Evolutionary conservation across 2,797 vertebrate genomes (phyloP).

Genomic region (Microtus obscurus): DNA sequence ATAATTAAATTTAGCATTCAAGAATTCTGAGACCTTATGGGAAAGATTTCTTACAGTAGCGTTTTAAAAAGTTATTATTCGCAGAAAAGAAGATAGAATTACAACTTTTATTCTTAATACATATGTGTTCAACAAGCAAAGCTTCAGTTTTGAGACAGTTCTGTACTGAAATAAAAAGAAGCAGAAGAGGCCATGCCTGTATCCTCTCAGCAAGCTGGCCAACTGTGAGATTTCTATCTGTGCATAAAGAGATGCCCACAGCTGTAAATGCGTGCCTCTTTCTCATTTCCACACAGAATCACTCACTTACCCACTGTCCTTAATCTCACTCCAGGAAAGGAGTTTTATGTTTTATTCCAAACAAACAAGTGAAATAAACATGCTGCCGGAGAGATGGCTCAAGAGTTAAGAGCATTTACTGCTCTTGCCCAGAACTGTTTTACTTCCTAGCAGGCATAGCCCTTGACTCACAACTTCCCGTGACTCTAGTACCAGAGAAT

Average conservation of each 20-base stretch:
- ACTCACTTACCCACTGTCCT: background rate
- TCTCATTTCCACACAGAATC: background rate
- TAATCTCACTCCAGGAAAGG: background rate
- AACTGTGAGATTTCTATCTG: background rate
- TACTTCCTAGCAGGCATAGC: background rate
- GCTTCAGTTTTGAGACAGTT: conserved; percentile 58
- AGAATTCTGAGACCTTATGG: background rate
- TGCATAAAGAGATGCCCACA: background rate
- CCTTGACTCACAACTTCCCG: background rate
- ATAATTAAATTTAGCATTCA: conserved; percentile 46
- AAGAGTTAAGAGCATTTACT: background rate
- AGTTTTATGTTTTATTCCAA: background rate
- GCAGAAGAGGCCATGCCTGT: background rate
- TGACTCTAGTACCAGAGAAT: background rate
- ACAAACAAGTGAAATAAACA: background rate
- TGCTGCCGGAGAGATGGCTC: background rate
- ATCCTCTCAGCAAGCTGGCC: background rate
- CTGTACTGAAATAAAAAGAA: conserved; percentile 28
- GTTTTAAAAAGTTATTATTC: conserved; percentile 15
- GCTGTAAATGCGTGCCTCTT: background rate
- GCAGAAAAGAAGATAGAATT: background rate
- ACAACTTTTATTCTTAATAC: conserved; percentile 13
- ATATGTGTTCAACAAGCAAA: conserved; percentile 61
- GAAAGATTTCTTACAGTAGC: background rate
- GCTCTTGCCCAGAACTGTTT: background rate